Evolutionary conservation across 2,113 vertebrate genomes (phyloP), one percentile per base, ranked within the genome.

Genomic region (Pseudopipra pipra): DNA sequence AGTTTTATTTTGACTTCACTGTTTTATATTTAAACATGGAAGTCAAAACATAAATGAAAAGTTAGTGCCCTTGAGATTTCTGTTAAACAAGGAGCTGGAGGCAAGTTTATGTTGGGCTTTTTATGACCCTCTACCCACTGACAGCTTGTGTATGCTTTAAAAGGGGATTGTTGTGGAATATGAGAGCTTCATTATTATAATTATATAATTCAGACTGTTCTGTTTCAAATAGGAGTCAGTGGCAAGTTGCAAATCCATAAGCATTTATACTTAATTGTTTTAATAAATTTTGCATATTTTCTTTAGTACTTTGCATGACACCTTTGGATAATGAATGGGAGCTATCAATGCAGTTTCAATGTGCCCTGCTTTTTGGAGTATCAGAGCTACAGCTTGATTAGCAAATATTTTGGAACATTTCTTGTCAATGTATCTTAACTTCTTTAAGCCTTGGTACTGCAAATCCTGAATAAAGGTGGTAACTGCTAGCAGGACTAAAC

Each of bases 1-100:
- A 92, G 49, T 52, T 95, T 86, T 75, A 46, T 95, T 96, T 94
- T 91, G 55, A 49, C 65, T 84, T 78, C 2, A 41, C 70, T 82
- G 28, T 67, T 95, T 56, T 63, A 30, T 68, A 25, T 88, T 88
- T 88, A 49, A 82, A 90, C 49, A 23, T 30, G 12, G 79, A 90
- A 94, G 73, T 94, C 76, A 89, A 90, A 97, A 91, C 56, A 90
- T 73, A 77, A 92, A 37, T 85, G 91, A 59, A 55, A 72, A 84
- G 85, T 80, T 89, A 72, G 51, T 94, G 62, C 75, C 80, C 78
- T 70, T 93, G 90, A 89, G 83, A 87, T 66, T 89, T 78, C 35
- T 23, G 24, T 94, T 91, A 62, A 90, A 87, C 28, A 87, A 85
- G 76, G 59, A 87, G 76, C 89, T 94, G 78, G 74, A 87, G 63